These are phyloP conservation scores for Jaculus jaculus DNA, from an alignment of 2,113 vertebrate species.

Conservation along the genomic window DNA sequence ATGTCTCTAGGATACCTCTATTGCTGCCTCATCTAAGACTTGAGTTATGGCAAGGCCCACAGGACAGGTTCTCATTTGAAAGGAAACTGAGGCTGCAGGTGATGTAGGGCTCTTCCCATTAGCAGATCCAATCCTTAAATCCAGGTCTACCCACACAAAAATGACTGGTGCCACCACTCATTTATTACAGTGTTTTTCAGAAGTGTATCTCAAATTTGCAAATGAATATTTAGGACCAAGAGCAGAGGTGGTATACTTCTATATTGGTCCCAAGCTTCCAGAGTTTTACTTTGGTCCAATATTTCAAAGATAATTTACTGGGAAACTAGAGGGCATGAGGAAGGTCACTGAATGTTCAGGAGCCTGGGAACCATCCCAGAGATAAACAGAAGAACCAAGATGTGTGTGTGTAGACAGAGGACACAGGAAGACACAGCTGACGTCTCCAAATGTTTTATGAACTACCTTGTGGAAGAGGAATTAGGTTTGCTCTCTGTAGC, in stretches of 20 bases:
- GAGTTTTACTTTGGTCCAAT: background rate
- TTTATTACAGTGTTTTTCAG: background rate
- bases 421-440: background rate
- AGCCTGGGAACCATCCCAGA: background rate
- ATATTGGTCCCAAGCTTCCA: background rate
- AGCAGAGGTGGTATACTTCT: background rate
- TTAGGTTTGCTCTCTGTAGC: slow-evolving; percentile 41
- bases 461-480: slow-evolving; percentile 44
- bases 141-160: background rate
- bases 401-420: background rate
- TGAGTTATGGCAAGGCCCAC: background rate
- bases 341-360: background rate
- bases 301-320: background rate
- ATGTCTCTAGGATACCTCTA: background rate
- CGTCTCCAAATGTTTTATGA: slow-evolving; percentile 44
- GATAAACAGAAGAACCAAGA: background rate
- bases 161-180: background rate
- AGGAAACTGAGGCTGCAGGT: slow-evolving; percentile 37
- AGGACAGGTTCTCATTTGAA: background rate
- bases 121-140: background rate
- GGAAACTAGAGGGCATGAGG: background rate
- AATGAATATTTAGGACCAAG: background rate
- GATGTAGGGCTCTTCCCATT: background rate
- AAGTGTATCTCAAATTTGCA: background rate
- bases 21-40: background rate